Base-by-base conservation (phyloP, 2,113 vertebrate genomes). In the Turdus rufiventris region DNA sequence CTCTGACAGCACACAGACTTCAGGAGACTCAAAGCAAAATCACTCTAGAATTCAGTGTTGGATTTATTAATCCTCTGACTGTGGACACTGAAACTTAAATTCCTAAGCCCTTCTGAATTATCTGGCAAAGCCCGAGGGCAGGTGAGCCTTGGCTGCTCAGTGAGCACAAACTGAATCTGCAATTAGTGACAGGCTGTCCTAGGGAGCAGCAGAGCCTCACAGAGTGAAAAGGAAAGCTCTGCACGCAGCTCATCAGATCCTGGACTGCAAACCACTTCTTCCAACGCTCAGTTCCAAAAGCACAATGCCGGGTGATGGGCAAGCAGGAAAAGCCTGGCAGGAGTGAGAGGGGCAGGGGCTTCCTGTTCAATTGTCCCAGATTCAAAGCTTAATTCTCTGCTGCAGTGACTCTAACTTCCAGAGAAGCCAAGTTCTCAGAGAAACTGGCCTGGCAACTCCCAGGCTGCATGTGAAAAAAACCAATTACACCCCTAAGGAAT, bases 151-250 rank as follows among this genome's bases (percentile, higher is more conserved):
- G 8, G 6, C 42, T 16, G 45, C 71, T 89, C 87, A 54, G 54
- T 1, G 62, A 75, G 48, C 47, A 58, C 34, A 6, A 77, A 23
- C 0, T 10, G 5, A 24, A 60, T n/a, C 10, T 76, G 84, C 66
- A 61, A 18, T 81, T 57, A 89, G 70, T 15, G 62, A 60, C 45
- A 57, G 1, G 0, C 31, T 24, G 20, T 72, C 24, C 80, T 31
- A 94, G 84, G 74, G 70, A 95, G 89, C 81, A 91, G 84, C 74
- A 91, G 74, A 88, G 71, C 62, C 71, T 62, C 23, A 38, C 1
- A 0, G 47, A 79, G 61, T 0, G 0, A 45, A 56, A 14, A 0
- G 0, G 58, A 40, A 33, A 74, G 28, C 34, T 28, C n/a, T 9
- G 34, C 50, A 8, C 0, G 0, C n/a, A 21, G 34, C 43, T 48